Evolutionary conservation across 2,113 vertebrate species (phyloP), one percentile per base, ranked within the genome.

Genomic region (Macheiramphus alcinus): DNA sequence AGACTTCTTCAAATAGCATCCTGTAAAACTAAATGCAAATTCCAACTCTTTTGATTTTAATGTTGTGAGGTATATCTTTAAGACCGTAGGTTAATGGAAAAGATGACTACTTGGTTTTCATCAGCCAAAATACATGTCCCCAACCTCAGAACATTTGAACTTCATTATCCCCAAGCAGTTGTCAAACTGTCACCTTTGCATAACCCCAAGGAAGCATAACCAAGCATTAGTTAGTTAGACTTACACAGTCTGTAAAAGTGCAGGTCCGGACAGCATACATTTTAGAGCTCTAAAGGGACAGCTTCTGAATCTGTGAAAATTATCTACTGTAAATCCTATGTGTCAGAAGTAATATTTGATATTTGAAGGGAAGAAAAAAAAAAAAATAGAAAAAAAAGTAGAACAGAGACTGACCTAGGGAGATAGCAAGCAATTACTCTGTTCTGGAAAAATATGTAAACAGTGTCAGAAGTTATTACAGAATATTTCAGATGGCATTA

Each of bases 181-280:
- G 93, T 97, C 86, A 88, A 72, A 12, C 79, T 83, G 79, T 88
- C 82, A 94, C 82, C 91, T 94, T 90, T 86, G 90, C 91, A 88
- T 72, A 70, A 78, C 93, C 81, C 81, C 5, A 19, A 32, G 88
- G 90, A 82, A 79, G 36, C 43, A 68, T 47, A 81, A 80, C 5
- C 4, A 56, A 63, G 45, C 6, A 5, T 70, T 80, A 42, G 53
- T 80, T 86, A 82, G 66, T 86, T 19, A 53, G 73, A 59, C 65
- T 88, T 61, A 13, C 10, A 48, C 9, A 40, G 73, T 53, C 78
- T 88, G 87, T 76, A 82, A 85, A 76, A 76, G 74, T 61, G 58
- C 56, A 38, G 66, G 36, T 75, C 81, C 4, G 21, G 62, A 38
- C 61, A 80, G 40, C 11, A 18, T 73, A 12, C 63, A 38, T 72